Percentiles rank a stretch among this genome's conserved stretches.
Conservation (phyloP, 2,797 vertebrate species). For the Pyrrhura leucotis region DNA sequence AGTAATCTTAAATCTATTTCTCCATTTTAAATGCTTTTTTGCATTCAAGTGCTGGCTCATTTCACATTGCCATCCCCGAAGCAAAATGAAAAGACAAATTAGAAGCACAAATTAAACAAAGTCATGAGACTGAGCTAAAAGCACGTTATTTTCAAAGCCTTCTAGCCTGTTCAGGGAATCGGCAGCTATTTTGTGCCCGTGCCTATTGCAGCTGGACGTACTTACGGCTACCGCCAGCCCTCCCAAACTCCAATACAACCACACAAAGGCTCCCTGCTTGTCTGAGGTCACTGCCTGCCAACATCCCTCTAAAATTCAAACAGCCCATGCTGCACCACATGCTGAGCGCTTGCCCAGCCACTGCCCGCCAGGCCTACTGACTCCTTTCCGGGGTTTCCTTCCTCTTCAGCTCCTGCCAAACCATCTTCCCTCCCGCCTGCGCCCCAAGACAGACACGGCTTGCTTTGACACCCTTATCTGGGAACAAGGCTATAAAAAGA, state of each 20-base stretch:
- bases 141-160: neutral
- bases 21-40: neutral
- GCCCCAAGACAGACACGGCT: neutral
- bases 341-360: neutral
- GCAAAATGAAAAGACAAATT: neutral
- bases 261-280: rapidly evolving
- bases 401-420: neutral
- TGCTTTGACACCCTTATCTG: neutral
- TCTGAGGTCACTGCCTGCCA: neutral
- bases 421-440: neutral
- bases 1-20: neutral
- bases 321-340: neutral
- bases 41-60: neutral
- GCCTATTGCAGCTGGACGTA: rapidly evolving
- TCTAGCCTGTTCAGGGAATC: neutral
- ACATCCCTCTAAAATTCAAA: neutral
- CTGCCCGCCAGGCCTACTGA: neutral
- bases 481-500: neutral
- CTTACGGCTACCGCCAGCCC: rapidly evolving
- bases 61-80: neutral
- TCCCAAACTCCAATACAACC: neutral
- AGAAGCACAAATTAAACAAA: neutral
- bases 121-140: neutral
- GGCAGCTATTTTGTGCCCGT: rapidly evolving
- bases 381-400: constrained; percentile 34